Evolutionary conservation across 2,797 vertebrate species (phyloP), one percentile per base, ranked within the genome.

Genomic region (Phalanger gymnotis): DNA sequence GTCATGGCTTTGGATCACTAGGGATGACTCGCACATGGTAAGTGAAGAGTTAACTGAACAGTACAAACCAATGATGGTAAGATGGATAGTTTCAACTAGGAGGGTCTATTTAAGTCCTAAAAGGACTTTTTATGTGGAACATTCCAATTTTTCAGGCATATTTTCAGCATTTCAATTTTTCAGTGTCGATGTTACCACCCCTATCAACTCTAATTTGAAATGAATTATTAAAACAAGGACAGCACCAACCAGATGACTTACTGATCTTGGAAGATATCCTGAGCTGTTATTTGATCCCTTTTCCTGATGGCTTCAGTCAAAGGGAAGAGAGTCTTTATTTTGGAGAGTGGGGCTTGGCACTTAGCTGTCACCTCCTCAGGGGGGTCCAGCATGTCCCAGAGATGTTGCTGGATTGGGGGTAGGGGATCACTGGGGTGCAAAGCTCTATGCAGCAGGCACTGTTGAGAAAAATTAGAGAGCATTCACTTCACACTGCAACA

Each of bases 391-490:
- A 99, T 98, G 55, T 98, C 98, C 96, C 99, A 97, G 97, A 99
- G 94, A 98, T 99, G 99, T 0, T 98, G 98, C 92, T 99, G 99
- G 66, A 99, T 96, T 11, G 99, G 98, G 0, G 99, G 99, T 91
- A 99, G 98, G 4, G 99, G 99, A 16, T 99, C 98, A 91, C 97
- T 97, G 0, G 99, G 99, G 97, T 98, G 98, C 73, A 99, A 98
- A 54, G 98, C 99, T 91, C 99, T 99, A 98, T 99, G 99, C 94
- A 99, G 99, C 97, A 99, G 98, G 97, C 99, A 99, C 99, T 99
- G 98, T 58, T 14, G 95, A 31, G 53, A 11, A 91, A 73, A 97
- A n/a, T 91, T 0, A 47, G 0, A 94, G 51, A 28, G 54, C 51
- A 1, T 54, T 54, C 55, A 61, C 92, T 81, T 94, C 0, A 3